Evolutionary conservation across 2,797 vertebrate genomes (phyloP), one percentile per base, ranked within the genome.

Genomic region (Ptychadena robeensis): DNA sequence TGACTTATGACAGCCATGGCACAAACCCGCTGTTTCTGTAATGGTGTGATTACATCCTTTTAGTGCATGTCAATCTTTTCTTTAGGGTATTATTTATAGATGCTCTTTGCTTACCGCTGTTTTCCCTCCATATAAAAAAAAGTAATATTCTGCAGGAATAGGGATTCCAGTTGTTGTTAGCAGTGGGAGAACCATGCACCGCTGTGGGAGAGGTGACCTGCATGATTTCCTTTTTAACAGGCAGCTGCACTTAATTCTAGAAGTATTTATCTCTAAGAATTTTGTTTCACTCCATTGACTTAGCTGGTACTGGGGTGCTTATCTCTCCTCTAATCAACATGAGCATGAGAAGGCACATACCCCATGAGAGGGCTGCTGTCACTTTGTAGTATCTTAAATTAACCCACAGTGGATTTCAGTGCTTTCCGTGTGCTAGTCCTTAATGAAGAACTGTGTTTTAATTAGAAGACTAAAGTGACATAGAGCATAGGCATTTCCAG

Each of bases 151-250:
- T 78, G 25, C 18, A 71, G 69, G 59, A 64, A 14, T 70, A 69
- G 44, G 34, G 31, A 73, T 73, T 69, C 28, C 61, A 73, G 61
- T 32, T 83, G 61, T 32, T 83, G 59, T 73, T 66, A 57, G 40
- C 57, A 37, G 32, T 31, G n/a, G 61, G 48, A 74, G 64, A 82
- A 83, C 61, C n/a, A 83, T 61, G 76, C 61, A 63, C 70, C 34
- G 73, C n/a, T 63, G 31, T 70, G 57, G 64, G 64, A 82, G 75
- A 86, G 82, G 82, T 79, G 87, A 79, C 27, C 22, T 86, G 25
- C 25, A 81, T 88, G 87, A 89, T 89, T 88, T 89, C 87, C 85
- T 80, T 79, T 68, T 73, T 85, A 87, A 28, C 28, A 81, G 85
- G 64, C 53, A 80, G 83, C 25, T 66, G 75, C 61, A 63, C 87